phyloP scores from a whole-genome alignment of 2,797 vertebrate genomes.

The Pteropus rufus region DNA sequence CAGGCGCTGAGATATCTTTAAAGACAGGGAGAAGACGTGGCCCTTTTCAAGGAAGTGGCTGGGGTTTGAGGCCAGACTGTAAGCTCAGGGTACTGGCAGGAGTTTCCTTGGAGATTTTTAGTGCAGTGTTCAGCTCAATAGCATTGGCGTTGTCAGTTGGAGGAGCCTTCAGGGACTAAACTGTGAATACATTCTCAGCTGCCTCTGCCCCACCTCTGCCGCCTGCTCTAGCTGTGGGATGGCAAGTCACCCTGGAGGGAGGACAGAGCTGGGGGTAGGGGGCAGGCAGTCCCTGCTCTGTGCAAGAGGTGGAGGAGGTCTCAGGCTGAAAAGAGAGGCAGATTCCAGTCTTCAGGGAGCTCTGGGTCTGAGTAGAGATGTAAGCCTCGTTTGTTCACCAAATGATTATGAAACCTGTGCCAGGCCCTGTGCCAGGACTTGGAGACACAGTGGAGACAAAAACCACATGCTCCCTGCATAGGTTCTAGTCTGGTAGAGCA shows the following conservation, averaged over 20 bases:
- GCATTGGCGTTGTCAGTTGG: accelerated
- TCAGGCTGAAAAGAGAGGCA: background rate
- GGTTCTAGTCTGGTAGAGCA: background rate
- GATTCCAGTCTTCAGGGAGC: background rate
- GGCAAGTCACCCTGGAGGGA: background rate
- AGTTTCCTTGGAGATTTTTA: background rate
- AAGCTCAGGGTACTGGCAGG: background rate
- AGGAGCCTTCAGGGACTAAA: background rate
- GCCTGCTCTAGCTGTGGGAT: background rate
- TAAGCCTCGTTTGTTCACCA: background rate
- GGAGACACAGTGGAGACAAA: accelerated
- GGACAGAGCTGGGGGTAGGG: background rate
- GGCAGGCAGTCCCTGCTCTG: too few relatives aligned
- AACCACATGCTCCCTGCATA: accelerated
- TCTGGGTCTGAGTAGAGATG: background rate
- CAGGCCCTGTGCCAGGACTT: too few relatives aligned
- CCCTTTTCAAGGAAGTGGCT: background rate
- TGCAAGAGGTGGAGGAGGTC: background rate
- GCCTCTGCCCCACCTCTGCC: background rate
- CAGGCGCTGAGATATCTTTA: background rate
- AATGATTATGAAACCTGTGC: background rate
- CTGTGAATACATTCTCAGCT: background rate
- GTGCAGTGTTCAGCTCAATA: background rate
- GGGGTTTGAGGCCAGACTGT: background rate
- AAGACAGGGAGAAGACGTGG: background rate